Evolutionary conservation across 1,140 invertebrate species (phyloP).

Genomic region (Pseudomyrmex sp.): DNA sequence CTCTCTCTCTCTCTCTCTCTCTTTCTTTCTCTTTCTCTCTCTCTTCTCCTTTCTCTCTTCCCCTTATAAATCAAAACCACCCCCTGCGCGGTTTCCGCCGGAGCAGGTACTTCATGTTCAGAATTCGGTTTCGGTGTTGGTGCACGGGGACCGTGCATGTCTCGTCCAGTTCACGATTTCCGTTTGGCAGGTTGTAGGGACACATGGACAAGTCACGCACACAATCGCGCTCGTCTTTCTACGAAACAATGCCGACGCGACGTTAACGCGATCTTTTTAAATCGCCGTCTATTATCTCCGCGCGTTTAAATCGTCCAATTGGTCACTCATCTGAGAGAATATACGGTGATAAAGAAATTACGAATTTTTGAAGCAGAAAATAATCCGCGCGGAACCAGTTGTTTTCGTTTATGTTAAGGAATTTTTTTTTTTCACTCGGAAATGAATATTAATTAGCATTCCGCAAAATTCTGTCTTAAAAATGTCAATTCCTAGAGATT

Average conservation of each 20-base stretch:
- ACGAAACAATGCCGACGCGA: slow-evolving; percentile 1
- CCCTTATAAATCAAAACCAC: neutral
- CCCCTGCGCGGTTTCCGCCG: slow-evolving; percentile 42
- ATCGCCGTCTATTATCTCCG: neutral
- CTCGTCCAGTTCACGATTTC: slow-evolving; percentile 10
- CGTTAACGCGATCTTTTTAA: neutral
- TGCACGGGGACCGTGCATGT: neutral
- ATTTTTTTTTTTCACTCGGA: slow-evolving; percentile 9
- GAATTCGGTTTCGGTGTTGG: neutral
- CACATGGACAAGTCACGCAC: neutral
- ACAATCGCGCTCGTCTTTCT: neutral
- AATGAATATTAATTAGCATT: slow-evolving; percentile 11
- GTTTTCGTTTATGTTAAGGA: neutral
- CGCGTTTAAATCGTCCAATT: neutral
- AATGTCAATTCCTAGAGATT: neutral
- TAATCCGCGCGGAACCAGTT: slow-evolving; percentile 1
- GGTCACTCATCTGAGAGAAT: neutral
- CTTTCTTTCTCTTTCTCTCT: too few relatives aligned
- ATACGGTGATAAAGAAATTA: neutral
- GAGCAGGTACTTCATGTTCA: slow-evolving; percentile 3
- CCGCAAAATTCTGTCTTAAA: neutral
- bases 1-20: too few relatives aligned
- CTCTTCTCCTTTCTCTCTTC: too few relatives aligned
- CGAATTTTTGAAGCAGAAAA: neutral
- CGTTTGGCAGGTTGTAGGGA: slow-evolving; percentile 33